Percentiles rank a stretch among this genome's conserved stretches.
Evolutionary conservation across 2,113 vertebrate species (phyloP).

Genomic region (Dolichotis patagonum): DNA sequence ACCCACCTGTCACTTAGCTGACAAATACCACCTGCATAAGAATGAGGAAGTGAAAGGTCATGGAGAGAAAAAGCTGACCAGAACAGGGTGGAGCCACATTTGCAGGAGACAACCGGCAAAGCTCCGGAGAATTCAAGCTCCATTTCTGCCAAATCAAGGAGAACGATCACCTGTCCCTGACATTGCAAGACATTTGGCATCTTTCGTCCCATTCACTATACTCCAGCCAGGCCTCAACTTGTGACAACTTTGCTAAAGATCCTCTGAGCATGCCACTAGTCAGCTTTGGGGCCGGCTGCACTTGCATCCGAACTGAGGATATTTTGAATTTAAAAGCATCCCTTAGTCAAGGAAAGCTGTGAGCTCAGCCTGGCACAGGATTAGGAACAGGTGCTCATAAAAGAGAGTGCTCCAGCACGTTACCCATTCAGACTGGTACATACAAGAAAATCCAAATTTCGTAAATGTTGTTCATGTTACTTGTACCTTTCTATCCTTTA

Average conservation of each 20-base stretch:
- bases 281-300: neutral
- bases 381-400: neutral
- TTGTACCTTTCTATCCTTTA: neutral
- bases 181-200: neutral
- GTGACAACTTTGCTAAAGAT: neutral
- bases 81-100: neutral
- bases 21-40: neutral
- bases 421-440: neutral
- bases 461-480: neutral
- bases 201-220: neutral
- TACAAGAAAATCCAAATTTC: neutral
- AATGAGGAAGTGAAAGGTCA: conserved; percentile 45
- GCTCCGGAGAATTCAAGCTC: neutral
- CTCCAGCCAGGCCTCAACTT: neutral
- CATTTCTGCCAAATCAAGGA: neutral
- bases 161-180: neutral
- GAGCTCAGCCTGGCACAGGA: neutral
- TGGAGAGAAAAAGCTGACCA: neutral
- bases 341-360: neutral
- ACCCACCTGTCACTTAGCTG: neutral
- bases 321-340: neutral
- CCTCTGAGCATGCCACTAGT: neutral
- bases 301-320: neutral
- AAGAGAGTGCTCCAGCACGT: neutral
- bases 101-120: neutral